Percentiles rank a stretch among this genome's conserved stretches.
These are phyloP conservation scores for Trachemys scripta DNA, from an alignment of 2,113 vertebrate species.

Conservation along the genomic window DNA sequence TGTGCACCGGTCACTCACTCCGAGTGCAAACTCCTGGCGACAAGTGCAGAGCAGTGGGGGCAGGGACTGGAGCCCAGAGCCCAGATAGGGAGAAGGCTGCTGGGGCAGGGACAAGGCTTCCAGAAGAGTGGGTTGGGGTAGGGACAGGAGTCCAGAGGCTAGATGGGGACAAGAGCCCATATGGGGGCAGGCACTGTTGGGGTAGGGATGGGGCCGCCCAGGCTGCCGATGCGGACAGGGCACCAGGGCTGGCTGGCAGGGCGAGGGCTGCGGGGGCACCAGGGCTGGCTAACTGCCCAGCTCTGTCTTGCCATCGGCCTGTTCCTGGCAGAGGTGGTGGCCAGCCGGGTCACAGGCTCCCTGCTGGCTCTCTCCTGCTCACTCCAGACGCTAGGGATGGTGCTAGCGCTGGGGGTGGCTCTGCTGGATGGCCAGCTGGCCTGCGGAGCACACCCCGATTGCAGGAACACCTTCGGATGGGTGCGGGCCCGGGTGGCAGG, in stretches of 20 bases:
- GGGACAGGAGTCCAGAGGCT: background rate
- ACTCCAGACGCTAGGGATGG: background rate
- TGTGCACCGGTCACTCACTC: background rate
- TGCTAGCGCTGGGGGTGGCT: background rate
- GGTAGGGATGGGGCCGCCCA: background rate
- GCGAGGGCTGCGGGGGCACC: background rate
- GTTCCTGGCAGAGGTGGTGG: background rate
- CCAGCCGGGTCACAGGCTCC: background rate
- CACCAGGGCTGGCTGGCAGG: background rate
- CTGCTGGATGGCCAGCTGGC: background rate
- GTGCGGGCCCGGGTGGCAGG: background rate
- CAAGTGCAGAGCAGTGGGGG: background rate
- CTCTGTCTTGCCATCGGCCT: background rate
- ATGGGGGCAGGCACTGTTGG: too few species aligned
- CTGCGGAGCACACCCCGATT: rapidly evolving
- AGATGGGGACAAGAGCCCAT: background rate
- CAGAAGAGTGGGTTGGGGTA: background rate
- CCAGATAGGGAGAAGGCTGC: background rate
- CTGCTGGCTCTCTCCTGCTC: background rate
- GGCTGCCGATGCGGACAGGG: background rate
- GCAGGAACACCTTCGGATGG: conserved; percentile 22
- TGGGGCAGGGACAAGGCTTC: too few species aligned
- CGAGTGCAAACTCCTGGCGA: background rate
- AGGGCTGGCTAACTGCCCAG: background rate
- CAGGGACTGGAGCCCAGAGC: background rate